These are phyloP conservation scores for Onthophagus sagittarius DNA, from an alignment of 2,888 invertebrate genomes.

Conservation along the genomic window DNA sequence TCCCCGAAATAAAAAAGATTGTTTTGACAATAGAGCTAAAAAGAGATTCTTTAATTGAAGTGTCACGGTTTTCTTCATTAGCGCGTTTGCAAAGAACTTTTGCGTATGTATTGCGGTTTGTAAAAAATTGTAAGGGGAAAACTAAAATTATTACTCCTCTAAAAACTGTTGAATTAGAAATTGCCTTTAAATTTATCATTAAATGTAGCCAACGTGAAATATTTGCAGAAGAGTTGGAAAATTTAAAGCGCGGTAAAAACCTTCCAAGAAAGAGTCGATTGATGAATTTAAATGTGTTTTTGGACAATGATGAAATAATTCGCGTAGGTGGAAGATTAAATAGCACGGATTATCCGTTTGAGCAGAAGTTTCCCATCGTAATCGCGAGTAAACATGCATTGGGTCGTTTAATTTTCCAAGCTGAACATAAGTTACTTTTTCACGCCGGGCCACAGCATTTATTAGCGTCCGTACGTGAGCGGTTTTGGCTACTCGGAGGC, in stretches of 20 bases:
- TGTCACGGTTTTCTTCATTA: not conserved
- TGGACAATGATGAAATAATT: slow-evolving; percentile 24
- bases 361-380: not conserved
- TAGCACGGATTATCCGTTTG: not conserved
- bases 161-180: slow-evolving; percentile 12
- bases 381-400: not conserved
- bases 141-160: not conserved
- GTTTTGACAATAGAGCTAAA: not conserved
- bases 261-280: slow-evolving; percentile 8
- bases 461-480: not conserved
- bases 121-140: slow-evolving; percentile 8
- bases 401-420: not conserved
- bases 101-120: slow-evolving; percentile 17
- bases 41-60: slow-evolving; percentile 3
- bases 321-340: too few relatives aligned
- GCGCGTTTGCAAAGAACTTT: not conserved
- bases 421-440: not conserved
- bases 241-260: not conserved
- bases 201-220: slow-evolving; percentile 3
- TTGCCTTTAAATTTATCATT: not conserved
- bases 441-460: slow-evolving; percentile 4
- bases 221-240: slow-evolving; percentile 6
- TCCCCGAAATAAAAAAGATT: not conserved
- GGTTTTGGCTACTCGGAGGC: not conserved
- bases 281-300: slow-evolving; percentile 17